These are phyloP conservation scores for Spinus pinus DNA, from an alignment of 2,797 vertebrate species.

Conservation along the genomic window DNA sequence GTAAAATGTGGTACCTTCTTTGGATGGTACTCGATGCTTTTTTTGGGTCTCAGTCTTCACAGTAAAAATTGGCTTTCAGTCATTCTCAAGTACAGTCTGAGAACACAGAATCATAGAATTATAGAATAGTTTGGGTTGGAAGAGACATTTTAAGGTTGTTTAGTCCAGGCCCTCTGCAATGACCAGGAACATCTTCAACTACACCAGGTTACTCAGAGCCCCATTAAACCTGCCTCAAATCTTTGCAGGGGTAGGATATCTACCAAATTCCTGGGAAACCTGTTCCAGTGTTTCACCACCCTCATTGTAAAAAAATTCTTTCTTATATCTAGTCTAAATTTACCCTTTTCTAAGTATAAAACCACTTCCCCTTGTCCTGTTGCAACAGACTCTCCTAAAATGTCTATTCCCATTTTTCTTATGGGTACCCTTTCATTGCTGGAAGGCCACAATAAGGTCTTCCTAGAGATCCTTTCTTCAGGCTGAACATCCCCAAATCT, in stretches of 20 bases:
- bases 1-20: background rate
- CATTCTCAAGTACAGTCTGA: background rate
- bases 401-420: background rate
- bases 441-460: background rate
- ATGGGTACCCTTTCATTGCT: background rate
- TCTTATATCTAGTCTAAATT: background rate
- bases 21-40: background rate
- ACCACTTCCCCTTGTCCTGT: background rate
- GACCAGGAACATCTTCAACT: background rate
- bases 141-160: background rate
- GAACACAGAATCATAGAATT: background rate
- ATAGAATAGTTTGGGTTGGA: background rate
- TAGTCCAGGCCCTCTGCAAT: background rate
- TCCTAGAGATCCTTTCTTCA: background rate
- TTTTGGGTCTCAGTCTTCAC: background rate
- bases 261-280: background rate
- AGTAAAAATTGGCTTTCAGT: background rate
- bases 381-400: background rate
- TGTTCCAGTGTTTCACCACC: background rate
- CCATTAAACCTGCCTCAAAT: background rate
- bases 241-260: background rate
- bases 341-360: background rate
- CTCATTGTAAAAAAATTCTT: background rate
- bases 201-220: background rate
- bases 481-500: background rate